Percentiles rank a stretch among this genome's conserved stretches.
These are phyloP conservation scores for Lynx canadensis DNA, from an alignment of 2,113 vertebrate genomes.

Conservation along the genomic window DNA sequence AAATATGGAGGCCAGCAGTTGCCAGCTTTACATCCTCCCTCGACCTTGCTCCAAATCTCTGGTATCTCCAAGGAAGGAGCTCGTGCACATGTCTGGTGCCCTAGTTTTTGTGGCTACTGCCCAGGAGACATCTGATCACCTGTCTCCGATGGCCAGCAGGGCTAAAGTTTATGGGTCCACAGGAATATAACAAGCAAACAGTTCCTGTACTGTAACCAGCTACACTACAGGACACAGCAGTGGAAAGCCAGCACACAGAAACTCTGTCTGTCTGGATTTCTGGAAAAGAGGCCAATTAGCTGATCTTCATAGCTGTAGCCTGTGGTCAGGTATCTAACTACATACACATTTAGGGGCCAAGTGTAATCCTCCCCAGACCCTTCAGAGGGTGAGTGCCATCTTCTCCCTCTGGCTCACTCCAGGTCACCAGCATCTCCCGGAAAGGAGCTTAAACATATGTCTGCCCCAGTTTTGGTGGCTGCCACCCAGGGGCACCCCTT, in stretches of 20 bases:
- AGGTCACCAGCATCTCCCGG: not conserved
- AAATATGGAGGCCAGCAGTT: not conserved
- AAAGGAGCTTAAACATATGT: not conserved
- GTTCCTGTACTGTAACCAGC: not conserved
- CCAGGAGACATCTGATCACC: not conserved
- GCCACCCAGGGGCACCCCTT: not conserved
- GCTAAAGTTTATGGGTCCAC: not conserved
- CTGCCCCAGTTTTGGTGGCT: not conserved
- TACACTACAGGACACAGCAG: not conserved
- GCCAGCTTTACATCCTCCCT: not conserved
- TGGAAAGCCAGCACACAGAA: not conserved
- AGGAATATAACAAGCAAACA: not conserved
- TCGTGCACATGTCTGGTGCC: no score
- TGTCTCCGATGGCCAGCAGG: not conserved
- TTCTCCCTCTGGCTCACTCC: not conserved
- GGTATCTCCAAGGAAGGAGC: not conserved
- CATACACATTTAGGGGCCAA: not conserved
- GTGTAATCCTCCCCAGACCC: not conserved
- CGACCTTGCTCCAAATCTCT: not conserved
- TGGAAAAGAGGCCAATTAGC: not conserved
- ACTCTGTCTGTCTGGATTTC: no score
- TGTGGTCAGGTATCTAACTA: not conserved
- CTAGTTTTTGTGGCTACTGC: not conserved
- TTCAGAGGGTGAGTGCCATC: not conserved
- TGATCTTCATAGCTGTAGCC: not conserved